Evolutionary conservation across 2,797 vertebrate genomes (phyloP).

Genomic region (Mus spretus): DNA sequence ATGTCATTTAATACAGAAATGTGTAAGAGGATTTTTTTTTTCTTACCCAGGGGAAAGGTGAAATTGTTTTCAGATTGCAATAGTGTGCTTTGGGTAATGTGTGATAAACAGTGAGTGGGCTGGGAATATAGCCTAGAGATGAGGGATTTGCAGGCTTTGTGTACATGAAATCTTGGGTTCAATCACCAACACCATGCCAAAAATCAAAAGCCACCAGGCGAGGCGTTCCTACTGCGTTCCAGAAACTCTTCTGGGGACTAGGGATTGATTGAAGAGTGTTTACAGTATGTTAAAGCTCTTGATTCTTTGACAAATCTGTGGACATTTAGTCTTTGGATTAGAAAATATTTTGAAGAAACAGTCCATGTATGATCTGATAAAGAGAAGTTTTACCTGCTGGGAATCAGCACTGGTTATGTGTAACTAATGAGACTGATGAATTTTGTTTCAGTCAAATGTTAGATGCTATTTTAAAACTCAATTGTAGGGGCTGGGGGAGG

Average conservation of each 20-base stretch:
- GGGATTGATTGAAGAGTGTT: background rate
- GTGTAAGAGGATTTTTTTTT: background rate
- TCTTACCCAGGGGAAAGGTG: background rate
- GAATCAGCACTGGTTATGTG: conserved; percentile 63
- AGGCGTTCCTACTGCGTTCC: conserved; percentile 41
- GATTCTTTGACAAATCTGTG: conserved; percentile 36
- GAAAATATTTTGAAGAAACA: conserved; percentile 68
- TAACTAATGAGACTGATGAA: conserved; percentile 26
- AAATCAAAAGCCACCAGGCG: background rate
- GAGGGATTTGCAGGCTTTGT: background rate
- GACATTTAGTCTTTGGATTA: conserved; percentile 26
- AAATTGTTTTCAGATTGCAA: conserved; percentile 30
- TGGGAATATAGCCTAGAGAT: no score
- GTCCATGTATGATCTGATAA: background rate
- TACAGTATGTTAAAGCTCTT: conserved; percentile 28
- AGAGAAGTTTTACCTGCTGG: conserved; percentile 52
- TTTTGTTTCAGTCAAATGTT: conserved; percentile 47
- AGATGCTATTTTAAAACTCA: conserved; percentile 58
- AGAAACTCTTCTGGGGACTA: background rate
- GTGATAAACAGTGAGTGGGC: conserved; percentile 26
- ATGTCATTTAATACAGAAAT: conserved; percentile 51
- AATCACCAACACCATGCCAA: background rate
- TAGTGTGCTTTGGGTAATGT: conserved; percentile 36
- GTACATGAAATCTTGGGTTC: background rate
- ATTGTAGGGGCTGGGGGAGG: background rate